Evolutionary conservation across 2,797 vertebrate species (phyloP).

Genomic region (Morelia viridis): DNA sequence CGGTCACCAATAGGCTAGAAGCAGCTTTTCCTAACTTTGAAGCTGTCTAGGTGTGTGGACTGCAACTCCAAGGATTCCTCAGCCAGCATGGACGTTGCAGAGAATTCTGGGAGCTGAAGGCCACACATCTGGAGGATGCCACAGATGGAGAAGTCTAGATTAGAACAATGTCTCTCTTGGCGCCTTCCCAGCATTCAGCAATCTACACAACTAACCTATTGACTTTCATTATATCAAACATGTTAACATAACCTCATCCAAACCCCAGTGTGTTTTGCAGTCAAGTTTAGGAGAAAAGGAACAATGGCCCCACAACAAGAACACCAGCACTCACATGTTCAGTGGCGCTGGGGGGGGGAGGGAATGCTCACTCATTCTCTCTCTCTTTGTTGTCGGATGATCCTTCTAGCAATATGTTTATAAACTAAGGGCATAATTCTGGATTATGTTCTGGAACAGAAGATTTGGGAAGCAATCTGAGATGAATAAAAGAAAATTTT

Average conservation of each 20-base stretch:
- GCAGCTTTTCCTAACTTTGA: neutral
- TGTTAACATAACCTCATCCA: neutral
- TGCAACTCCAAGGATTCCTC: neutral
- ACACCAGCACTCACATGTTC: neutral
- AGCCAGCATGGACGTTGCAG: neutral
- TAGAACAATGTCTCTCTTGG: no score
- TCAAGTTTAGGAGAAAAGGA: neutral
- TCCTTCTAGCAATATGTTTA: neutral
- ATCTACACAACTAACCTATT: neutral
- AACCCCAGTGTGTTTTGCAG: neutral
- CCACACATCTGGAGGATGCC: no score
- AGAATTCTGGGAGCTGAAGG: neutral
- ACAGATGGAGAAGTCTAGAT: no score
- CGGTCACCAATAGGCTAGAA: neutral
- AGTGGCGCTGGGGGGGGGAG: no score
- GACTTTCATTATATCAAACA: neutral
- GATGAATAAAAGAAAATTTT: neutral
- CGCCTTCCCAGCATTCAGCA: no score
- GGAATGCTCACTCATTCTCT: no score
- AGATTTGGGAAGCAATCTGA: neutral
- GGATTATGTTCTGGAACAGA: neutral
- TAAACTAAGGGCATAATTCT: neutral
- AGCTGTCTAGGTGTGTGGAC: neutral
- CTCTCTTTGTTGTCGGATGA: no score
- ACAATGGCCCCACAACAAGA: neutral